Conservation (phyloP, 2,113 vertebrate species). For the Anhinga rufa region DNA sequence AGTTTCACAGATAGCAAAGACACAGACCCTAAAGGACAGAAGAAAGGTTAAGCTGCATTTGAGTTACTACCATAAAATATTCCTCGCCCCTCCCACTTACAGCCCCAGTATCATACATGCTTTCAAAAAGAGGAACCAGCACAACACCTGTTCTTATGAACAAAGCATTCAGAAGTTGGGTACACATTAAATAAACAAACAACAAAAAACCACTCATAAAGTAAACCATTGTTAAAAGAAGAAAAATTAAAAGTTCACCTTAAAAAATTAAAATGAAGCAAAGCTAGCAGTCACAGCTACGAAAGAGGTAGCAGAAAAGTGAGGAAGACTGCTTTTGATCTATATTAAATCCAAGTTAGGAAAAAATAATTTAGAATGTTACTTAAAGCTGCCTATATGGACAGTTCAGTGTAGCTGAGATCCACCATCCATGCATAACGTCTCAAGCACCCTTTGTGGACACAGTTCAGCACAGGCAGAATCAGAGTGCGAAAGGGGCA, state of each 20-base stretch:
- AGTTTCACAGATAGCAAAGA: not conserved
- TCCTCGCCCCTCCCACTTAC: not conserved
- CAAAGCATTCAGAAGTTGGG: not conserved
- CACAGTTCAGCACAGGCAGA: no score
- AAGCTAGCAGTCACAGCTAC: not conserved
- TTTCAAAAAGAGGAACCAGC: not conserved
- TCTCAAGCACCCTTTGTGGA: not conserved
- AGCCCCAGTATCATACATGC: not conserved
- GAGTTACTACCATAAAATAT: not conserved
- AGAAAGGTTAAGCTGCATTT: not conserved
- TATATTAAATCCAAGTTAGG: not conserved
- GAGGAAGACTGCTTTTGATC: not conserved
- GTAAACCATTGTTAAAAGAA: not conserved
- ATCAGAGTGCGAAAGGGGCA: accelerated
- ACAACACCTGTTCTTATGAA: accelerated
- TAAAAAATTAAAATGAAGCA: not conserved
- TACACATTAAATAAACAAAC: not conserved
- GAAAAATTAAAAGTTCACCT: not conserved
- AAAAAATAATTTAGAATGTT: not conserved
- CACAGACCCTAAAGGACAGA: not conserved
- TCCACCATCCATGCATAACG: accelerated
- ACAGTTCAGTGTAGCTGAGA: not conserved
- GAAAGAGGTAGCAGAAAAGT: not conserved
- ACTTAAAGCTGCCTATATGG: not conserved
- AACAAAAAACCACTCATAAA: no score